phyloP scores from a whole-genome alignment of 2,797 vertebrate species.

The Epinephelus awoara region DNA sequence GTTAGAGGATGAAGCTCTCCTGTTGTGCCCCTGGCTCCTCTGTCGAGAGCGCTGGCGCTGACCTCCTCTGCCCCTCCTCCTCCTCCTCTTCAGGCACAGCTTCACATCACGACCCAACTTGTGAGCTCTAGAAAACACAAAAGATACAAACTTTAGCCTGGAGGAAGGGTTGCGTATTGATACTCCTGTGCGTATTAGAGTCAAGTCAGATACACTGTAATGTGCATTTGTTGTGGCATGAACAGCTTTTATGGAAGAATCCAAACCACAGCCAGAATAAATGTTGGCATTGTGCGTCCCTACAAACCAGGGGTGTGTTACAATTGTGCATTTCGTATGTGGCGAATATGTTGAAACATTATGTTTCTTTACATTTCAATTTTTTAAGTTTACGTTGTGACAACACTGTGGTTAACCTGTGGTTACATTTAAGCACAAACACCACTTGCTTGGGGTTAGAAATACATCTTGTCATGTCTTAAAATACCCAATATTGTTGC shows the following conservation, averaged over 20 bases:
- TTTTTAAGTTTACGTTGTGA: no score
- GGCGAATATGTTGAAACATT: no score
- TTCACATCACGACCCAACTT: slow-evolving; percentile 56
- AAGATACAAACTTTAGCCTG: slow-evolving; percentile 4
- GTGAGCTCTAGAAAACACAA: slow-evolving; percentile 61
- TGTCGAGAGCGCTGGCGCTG: slow-evolving; percentile 9
- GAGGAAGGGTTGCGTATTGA: neutral
- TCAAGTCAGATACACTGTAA: neutral
- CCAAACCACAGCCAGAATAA: no score
- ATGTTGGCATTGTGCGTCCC: no score
- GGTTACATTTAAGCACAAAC: no score
- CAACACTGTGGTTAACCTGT: no score
- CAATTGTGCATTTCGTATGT: no score
- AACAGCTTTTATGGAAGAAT: neutral
- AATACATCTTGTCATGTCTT: no score
- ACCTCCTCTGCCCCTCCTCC: slow-evolving; percentile 24
- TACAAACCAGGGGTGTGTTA: no score
- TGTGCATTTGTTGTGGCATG: neutral
- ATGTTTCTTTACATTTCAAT: no score
- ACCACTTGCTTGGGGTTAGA: no score
- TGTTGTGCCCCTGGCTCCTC: slow-evolving; percentile 49
- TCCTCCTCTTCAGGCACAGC: slow-evolving; percentile 71
- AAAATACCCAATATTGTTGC: no score
- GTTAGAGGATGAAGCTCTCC: slow-evolving; percentile 38
- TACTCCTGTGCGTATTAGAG: neutral